Base-by-base conservation (phyloP, 1,140 invertebrate genomes). In the Drosophila sturtevanti region DNA sequence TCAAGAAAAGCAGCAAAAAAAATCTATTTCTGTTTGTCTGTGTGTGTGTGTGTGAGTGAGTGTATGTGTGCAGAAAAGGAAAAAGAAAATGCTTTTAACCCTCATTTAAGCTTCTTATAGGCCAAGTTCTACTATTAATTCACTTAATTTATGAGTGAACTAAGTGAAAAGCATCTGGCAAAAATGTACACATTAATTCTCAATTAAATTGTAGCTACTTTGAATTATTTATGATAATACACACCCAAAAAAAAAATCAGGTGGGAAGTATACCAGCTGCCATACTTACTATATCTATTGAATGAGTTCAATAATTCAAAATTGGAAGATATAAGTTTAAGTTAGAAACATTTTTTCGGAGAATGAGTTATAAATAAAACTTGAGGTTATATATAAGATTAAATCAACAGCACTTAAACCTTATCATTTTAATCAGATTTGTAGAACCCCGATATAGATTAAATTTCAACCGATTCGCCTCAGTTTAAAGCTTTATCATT, bases 111-210 rank as follows among this genome's bases (percentile, higher is more conserved):
- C 41, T 48, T 48, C 18, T 48, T 48, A 48, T 18, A 52, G 70
- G 37, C 52, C 37, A 63, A 62, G 58, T 38, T 18, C 65, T 63
- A 55, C 60, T 73, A 69, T 63, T 64, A 68, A 60, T 60, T 59
- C 52, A 69, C 60, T 51, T 56, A 34, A 63, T 44, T 63, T 63
- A 63, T 59, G 21, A 35, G 59, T 51, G 38, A 72, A 21, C 56
- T 72, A 63, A 68, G 31, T 41, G 56, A 61, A 69, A 74, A 61
- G 56, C 72, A 70, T 35, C 56, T 65, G 67, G 27, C 61, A 37
- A 63, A 63, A 70, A 41, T 70, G 67, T 74, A 56, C 41, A 51
- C 44, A 56, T 70, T 62, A 69, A 74, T 74, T 64, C 37, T 64
- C 56, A 65, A 74, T 69, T 74, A 70, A 65, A 51, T 61, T 65